Percentiles rank a stretch among this genome's conserved stretches.
Evolutionary conservation across 2,888 invertebrate species (phyloP).

Genomic region (Sycophila texana): DNA sequence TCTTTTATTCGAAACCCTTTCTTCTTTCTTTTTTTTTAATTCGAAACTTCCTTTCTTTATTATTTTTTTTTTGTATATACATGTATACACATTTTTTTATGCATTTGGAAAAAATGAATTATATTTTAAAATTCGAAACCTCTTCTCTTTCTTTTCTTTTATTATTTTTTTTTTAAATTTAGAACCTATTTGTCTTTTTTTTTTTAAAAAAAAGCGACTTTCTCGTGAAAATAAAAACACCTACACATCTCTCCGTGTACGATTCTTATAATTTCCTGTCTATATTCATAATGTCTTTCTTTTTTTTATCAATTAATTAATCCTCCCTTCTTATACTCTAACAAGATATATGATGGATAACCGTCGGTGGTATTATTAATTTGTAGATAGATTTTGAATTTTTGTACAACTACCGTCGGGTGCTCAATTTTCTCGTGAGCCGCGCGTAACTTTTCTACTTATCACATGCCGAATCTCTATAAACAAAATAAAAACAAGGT

Average conservation of each 20-base stretch:
- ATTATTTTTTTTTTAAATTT: too few relatives aligned
- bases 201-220: neutral
- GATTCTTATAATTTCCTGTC: neutral
- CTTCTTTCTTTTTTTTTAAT: neutral
- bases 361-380: constrained; percentile 68
- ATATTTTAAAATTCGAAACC: too few relatives aligned
- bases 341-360: constrained; percentile 19
- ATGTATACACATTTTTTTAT: too few relatives aligned
- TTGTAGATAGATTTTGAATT: constrained; percentile 65
- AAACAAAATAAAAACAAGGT: constrained; percentile 19
- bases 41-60: constrained; percentile 29
- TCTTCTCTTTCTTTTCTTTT: too few relatives aligned
- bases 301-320: constrained; percentile 1
- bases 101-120: too few relatives aligned
- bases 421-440: constrained; percentile 33
- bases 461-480: constrained; percentile 40
- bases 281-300: neutral
- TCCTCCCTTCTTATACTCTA: constrained; percentile 30
- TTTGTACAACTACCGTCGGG: constrained; percentile 17
- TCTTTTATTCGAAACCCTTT: too few relatives aligned
- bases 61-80: neutral
- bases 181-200: too few relatives aligned
- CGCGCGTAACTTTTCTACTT: constrained; percentile 41
- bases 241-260: neutral
- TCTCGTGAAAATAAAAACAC: neutral